Base-by-base conservation (phyloP, 2,888 invertebrate genomes). In the Hydroisotoma schaefferi region DNA sequence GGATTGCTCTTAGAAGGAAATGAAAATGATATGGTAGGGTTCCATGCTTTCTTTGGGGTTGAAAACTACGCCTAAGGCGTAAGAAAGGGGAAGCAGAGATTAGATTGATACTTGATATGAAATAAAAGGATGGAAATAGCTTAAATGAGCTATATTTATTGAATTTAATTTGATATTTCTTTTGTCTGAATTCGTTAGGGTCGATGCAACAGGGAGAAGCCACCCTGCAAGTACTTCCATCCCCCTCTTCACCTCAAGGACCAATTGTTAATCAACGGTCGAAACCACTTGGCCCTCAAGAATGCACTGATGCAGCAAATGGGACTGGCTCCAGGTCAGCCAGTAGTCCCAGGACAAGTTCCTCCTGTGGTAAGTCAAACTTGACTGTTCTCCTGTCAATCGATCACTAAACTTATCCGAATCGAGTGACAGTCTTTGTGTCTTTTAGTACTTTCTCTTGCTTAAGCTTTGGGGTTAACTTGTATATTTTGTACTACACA, bases 161-260 rank as follows among this genome's bases (percentile, higher is more conserved):
- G 26, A 48, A 33, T 22, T 20, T 15, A 46, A 29, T 59, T 52
- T 59, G 47, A 55, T 40, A 15, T 18, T 40, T 40, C 40, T 40
- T 18, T 40, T 40, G 5, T 18, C 40, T n/a, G n/a, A n/a, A 33
- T 33, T 33, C 38, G 83, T 8, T 85, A 99, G 99, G 98, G 98
- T 78, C 94, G 98, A 82, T 99, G 99, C 86, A 98, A 98, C 80
- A 87, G 99, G 76, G 98, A 99, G 82, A 98, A 99, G 80, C 99
- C 99, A 73, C 98, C 98, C 76, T 99, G 99, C 90, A 99, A 99
- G 85, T 99, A 99, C 83, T 95, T 99, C 83, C 99, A 99, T 83
- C 99, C 99, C 74, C 99, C 99, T 74, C 98, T 98, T 81, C 99
- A 99, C 81, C 85, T 99, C 76, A 97, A 98, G 84, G 99, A 99